A percentile compares a stretch with the other conserved stretches of the same genome.
These are phyloP conservation scores for Halictus ligatus DNA, from an alignment of 2,888 invertebrate genomes.

Conservation along the genomic window DNA sequence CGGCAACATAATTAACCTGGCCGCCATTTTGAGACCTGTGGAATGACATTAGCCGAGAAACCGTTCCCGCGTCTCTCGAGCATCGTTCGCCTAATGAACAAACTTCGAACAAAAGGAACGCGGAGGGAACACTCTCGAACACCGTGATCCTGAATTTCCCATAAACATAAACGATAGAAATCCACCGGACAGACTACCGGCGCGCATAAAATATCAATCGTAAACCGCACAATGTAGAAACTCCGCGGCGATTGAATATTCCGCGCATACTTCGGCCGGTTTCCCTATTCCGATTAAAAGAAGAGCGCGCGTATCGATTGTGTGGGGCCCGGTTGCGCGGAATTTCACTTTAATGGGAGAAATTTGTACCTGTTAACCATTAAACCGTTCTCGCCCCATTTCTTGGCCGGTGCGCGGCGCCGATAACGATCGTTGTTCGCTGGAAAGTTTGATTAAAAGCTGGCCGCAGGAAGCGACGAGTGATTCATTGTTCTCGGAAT, in stretches of 20 bases:
- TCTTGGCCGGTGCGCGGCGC: conserved; percentile 32
- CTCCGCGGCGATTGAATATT: background rate
- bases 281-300: conserved; percentile 21
- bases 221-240: conserved; percentile 8
- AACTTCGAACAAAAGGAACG: background rate
- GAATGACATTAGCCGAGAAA: conserved; percentile 4
- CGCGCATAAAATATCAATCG: background rate
- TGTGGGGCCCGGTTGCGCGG: conserved; percentile 10
- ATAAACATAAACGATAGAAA: background rate
- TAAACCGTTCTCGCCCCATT: conserved; percentile 55
- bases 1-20: background rate
- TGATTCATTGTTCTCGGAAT: conserved; percentile 65
- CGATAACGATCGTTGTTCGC: conserved; percentile 62
- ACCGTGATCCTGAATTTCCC: background rate
- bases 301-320: conserved; percentile 33
- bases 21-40: background rate
- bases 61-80: background rate
- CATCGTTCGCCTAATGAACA: background rate
- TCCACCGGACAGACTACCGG: background rate
- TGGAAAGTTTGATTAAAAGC: conserved; percentile 65
- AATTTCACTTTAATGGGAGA: conserved; percentile 69
- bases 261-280: background rate
- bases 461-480: conserved; percentile 31
- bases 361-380: conserved; percentile 64
- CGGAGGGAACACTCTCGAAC: background rate